These are phyloP conservation scores for Drosophila micromelanica DNA, from an alignment of 1,140 invertebrate species.

Conservation along the genomic window DNA sequence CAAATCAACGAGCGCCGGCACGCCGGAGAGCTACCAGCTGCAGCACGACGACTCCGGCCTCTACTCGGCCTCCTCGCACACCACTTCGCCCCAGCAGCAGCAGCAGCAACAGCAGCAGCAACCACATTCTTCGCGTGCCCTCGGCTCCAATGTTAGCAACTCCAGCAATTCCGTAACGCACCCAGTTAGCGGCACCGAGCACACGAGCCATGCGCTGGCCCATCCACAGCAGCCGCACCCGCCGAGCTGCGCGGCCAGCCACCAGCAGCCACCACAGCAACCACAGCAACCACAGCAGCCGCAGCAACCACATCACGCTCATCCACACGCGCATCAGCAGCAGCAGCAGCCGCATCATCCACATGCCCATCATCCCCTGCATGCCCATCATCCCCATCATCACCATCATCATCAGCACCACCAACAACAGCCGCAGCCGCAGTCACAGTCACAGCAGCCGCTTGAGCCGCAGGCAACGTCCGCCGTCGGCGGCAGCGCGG, in stretches of 20 bases:
- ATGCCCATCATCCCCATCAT: conserved; percentile 48
- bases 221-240: conserved; percentile 12
- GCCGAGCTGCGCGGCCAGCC: conserved; percentile 9
- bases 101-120: conserved; percentile 66
- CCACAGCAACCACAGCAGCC: neutral
- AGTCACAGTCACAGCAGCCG: neutral
- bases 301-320: conserved; percentile 2
- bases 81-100: conserved; percentile 76
- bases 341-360: conserved; percentile 12
- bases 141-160: conserved; percentile 66
- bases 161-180: conserved; percentile 55
- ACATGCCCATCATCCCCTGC: conserved; percentile 23
- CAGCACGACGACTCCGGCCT: conserved; percentile 81
- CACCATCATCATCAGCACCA: conserved; percentile 58
- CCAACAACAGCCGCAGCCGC: conserved; percentile 10
- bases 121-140: conserved; percentile 50
- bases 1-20: conserved; percentile 65
- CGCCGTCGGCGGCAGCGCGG: conserved; percentile 43
- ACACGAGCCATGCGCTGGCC: conserved; percentile 47
- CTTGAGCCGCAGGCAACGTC: conserved; percentile 44
- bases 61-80: conserved; percentile 80
- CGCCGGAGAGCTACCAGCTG: conserved; percentile 75
- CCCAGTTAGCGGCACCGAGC: conserved; percentile 48
- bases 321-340: conserved; percentile 1
- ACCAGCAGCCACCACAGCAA: conserved; percentile 7